These are phyloP conservation scores for Epizoanthus fatuus DNA, from an alignment of 92 coral and sea anemone species.

Conservation along the genomic window DNA sequence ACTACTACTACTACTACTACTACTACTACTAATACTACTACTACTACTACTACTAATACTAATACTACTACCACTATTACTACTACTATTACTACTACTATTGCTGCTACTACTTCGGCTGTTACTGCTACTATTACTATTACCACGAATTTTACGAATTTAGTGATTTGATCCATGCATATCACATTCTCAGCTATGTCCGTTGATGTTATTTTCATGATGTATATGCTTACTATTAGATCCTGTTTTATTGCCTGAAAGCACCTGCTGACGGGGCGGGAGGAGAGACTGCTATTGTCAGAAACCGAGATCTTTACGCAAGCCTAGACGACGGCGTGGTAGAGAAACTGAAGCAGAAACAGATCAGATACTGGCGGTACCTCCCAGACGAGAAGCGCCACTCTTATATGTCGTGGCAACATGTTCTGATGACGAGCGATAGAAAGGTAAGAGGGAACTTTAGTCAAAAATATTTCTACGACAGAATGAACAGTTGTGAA, in stretches of 20 bases:
- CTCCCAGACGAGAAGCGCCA: constrained; percentile 33
- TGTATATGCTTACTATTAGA: not conserved
- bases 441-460: not conserved
- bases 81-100: too few species aligned
- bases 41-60: too few species aligned
- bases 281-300: constrained; percentile 67
- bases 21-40: too few species aligned
- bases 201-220: not conserved
- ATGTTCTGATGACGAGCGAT: constrained; percentile 36
- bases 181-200: not conserved
- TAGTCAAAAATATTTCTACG: too few species aligned
- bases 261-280: constrained; percentile 66
- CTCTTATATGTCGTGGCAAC: constrained; percentile 40
- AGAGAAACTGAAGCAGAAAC: constrained; percentile 55
- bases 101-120: too few species aligned
- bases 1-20: too few species aligned
- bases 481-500: not conserved
- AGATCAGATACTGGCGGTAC: constrained; percentile 56
- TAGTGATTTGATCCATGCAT: too few species aligned
- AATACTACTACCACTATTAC: too few species aligned
- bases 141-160: too few species aligned
- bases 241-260: constrained; percentile 50
- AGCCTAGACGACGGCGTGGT: constrained; percentile 58
- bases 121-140: too few species aligned
- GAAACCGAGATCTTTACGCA: constrained; percentile 45